Evolutionary conservation across 2,797 vertebrate species (phyloP).

Genomic region (Tragelaphus oryx): DNA sequence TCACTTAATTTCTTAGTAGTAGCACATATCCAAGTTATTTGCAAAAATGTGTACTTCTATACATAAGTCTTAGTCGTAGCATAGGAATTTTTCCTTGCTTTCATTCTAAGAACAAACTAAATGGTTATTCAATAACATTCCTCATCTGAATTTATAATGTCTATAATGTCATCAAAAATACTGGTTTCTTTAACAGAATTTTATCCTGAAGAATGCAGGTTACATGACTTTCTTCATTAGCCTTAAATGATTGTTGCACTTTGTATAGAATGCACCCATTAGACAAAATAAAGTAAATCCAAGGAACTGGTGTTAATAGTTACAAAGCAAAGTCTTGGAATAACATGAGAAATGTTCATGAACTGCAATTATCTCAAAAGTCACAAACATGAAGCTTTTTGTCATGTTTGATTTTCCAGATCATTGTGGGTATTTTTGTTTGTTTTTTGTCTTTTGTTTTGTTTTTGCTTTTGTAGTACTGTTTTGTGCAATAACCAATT

Average conservation of each 20-base stretch:
- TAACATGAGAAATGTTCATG: background rate
- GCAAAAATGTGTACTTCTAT: background rate
- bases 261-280: background rate
- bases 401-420: background rate
- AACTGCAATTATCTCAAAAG: background rate
- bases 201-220: background rate
- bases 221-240: background rate
- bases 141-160: background rate
- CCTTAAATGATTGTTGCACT: background rate
- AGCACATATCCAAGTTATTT: background rate
- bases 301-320: background rate
- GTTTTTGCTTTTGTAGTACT: background rate
- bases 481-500: slow-evolving; percentile 62
- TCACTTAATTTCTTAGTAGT: slow-evolving; percentile 12
- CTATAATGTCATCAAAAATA: background rate
- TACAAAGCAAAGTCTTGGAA: background rate
- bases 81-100: background rate
- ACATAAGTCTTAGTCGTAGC: background rate
- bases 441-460: background rate
- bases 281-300: background rate
- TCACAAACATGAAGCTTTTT: background rate
- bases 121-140: background rate
- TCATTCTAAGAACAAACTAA: background rate
- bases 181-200: background rate
- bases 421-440: background rate